phyloP scores from a whole-genome alignment of 2,797 vertebrate genomes.

The Sylvilagus floridanus region DNA sequence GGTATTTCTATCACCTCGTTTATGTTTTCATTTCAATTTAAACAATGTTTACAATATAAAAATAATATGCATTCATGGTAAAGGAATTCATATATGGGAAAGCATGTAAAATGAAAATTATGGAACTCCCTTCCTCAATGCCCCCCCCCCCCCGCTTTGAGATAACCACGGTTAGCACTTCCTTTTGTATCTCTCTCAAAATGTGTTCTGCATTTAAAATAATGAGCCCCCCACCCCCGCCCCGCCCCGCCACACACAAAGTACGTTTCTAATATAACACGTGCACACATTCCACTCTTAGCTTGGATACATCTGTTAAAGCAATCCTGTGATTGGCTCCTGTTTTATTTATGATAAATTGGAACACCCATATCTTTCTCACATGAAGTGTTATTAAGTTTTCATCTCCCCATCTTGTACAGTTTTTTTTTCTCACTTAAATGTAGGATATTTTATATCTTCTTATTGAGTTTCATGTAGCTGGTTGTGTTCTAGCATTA shows the following conservation, averaged over 20 bases:
- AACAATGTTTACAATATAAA: conserved; percentile 65
- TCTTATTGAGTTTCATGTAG: conserved; percentile 63
- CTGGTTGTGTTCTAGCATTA: conserved; percentile 63
- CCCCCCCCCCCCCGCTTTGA: not conserved
- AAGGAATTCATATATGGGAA: conserved; percentile 34
- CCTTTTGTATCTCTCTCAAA: conserved; percentile 57
- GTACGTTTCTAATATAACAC: conserved; percentile 20
- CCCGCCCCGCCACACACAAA: not conserved
- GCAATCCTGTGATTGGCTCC: conserved; percentile 64
- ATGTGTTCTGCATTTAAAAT: conserved; percentile 68
- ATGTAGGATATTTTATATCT: conserved; percentile 73
- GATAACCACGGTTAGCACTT: conserved; percentile 55
- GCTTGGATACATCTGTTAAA: conserved; percentile 67
- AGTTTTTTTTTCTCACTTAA: conserved; percentile 73
- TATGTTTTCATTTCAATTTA: conserved; percentile 66
- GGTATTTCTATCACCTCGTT: conserved; percentile 37
- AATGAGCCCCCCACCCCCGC: conserved; percentile 13
- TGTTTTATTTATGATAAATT: conserved; percentile 83
- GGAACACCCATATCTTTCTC: conserved; percentile 73
- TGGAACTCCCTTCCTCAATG: not conserved
- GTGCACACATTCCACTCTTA: conserved; percentile 8
- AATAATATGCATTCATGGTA: conserved; percentile 47
- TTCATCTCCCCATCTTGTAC: conserved; percentile 75
- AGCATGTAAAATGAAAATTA: conserved; percentile 48
- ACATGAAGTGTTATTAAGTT: conserved; percentile 81